Conservation (phyloP, 1,140 invertebrate genomes). For the Agrypnia vestita region DNA sequence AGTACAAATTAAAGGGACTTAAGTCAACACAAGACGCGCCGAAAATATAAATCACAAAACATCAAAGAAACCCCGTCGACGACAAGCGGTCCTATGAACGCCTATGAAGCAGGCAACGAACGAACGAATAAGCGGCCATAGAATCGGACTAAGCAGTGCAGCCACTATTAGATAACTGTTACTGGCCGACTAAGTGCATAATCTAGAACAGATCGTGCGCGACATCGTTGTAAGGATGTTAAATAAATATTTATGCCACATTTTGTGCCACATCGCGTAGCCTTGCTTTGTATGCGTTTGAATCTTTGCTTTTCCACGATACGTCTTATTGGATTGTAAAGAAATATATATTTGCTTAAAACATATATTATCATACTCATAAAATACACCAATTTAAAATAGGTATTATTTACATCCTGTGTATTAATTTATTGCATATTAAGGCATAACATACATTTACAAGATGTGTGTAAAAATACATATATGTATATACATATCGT, state of each 20-base stretch:
- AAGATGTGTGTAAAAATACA: too few species aligned
- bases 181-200: slow-evolving; percentile 10
- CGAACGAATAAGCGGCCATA: slow-evolving; percentile 1
- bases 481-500: too few species aligned
- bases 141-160: slow-evolving; percentile 9
- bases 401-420: too few species aligned
- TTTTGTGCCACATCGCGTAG: too few species aligned
- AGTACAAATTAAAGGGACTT: slow-evolving; percentile 9
- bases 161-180: slow-evolving; percentile 1
- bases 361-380: too few species aligned
- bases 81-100: slow-evolving; percentile 3
- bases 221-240: not conserved
- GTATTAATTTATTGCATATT: too few species aligned
- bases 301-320: too few species aligned
- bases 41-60: slow-evolving; percentile 29
- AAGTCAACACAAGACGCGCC: slow-evolving; percentile 33
- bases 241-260: not conserved
- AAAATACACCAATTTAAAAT: too few species aligned
- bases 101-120: not conserved
- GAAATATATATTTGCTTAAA: too few species aligned
- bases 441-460: too few species aligned
- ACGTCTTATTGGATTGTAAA: too few species aligned
- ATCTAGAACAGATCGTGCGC: not conserved
- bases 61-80: slow-evolving; percentile 33
- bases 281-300: too few species aligned